phyloP scores from a whole-genome alignment of 2,888 invertebrate species.

The Aleiodes testaceus region DNA sequence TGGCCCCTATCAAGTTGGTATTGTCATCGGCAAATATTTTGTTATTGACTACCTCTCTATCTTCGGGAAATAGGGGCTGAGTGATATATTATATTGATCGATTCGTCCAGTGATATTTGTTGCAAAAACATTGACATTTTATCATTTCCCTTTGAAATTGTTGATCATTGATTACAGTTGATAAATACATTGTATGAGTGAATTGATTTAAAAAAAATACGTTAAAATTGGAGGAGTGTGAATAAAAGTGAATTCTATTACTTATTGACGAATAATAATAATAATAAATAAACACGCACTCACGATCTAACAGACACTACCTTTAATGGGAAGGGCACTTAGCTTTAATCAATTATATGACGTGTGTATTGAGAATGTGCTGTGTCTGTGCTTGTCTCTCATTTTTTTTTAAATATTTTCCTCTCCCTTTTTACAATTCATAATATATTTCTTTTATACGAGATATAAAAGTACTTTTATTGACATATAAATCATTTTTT shows the following conservation, averaged over 20 bases:
- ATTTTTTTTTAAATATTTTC: not conserved
- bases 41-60: not conserved
- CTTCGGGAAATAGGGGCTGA: constrained; percentile 3
- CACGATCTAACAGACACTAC: constrained; percentile 43
- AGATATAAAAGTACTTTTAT: not conserved
- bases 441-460: not conserved
- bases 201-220: not conserved
- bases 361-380: constrained; percentile 44
- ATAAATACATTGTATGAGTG: no score
- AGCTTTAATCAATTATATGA: constrained; percentile 40
- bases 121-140: constrained; percentile 31
- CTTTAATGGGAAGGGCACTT: constrained; percentile 28
- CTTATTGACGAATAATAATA: not conserved
- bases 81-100: not conserved
- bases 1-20: no score
- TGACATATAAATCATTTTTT: no score
- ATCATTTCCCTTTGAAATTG: constrained; percentile 38
- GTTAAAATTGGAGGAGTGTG: not conserved
- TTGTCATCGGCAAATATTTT: not conserved
- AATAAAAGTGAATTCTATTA: not conserved
- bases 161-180: not conserved
- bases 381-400: constrained; percentile 26
- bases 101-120: not conserved
- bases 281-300: constrained; percentile 39
- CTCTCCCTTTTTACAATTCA: not conserved